Base-by-base conservation (phyloP, 2,797 vertebrate genomes). In the Malacoraja senta region DNA sequence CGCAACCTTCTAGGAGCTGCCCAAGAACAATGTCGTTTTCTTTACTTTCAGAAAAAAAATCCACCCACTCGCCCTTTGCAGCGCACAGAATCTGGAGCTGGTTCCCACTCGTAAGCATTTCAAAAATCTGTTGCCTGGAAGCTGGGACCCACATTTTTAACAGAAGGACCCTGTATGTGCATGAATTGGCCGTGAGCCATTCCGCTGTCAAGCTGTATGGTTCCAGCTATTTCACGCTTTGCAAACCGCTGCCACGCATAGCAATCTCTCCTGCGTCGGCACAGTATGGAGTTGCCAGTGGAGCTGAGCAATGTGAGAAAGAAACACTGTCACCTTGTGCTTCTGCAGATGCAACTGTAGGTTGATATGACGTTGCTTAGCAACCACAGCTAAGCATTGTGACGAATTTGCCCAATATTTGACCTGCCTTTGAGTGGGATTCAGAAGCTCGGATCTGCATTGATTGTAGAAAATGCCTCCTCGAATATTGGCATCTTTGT, bases 321-420 rank as follows among this genome's bases (percentile, higher is more conserved):
- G 63, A 6, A 88, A 68, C 84, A 88, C 19, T 8, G 17, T 63
- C 65, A 32, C 84, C 32, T 68, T 65, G 63, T 88, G 84, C 63
- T 88, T 88, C 15, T 88, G 84, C 17, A 88, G 63, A 88, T 88
- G 84, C 32, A 88, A 88, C 84, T 88, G 61, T 88, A 68, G 65
- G 84, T 88, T 88, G 84, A 17, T 38, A 32, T 88, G 84, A 63
- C 21, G 61, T 88, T 88, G 61, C 84, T 32, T 88, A 88, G 84
- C 84, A 88, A 88, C 84, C 2, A 19, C 8, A 68, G 65, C n/a
- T 65, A 88, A 88, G 84, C 84, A 10, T n/a, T 68, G 65, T 88
- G 32, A 88, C 63, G 35, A 68, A 88, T 32, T 88, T 88, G 84
- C 58, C 83, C 38, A 86, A 63, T 63, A 63, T n/a, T 58, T 63